Evolutionary conservation across 1,140 invertebrate genomes (phyloP), one percentile per base, ranked within the genome.

Genomic region (Drosophila murphyi): DNA sequence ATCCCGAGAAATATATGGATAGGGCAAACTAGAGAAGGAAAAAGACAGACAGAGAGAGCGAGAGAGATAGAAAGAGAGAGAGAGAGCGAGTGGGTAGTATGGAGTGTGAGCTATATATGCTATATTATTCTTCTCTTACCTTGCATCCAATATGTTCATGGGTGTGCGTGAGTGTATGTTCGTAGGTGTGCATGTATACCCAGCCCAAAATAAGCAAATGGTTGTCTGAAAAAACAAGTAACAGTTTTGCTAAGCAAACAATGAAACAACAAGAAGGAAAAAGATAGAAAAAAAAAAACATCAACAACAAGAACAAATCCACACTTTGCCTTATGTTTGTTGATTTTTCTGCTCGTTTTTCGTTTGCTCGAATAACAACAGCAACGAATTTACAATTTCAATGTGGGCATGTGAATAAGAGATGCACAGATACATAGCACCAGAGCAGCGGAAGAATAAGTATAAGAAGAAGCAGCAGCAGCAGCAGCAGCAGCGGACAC

Each of bases 311-410:
- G 63, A 79, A 79, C 79, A 85, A 80, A 85, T 87, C 75, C 71
- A 79, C 79, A 87, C 73, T 72, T 78, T 87, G 65, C 83, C 85
- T 88, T 78, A 71, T 83, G 80, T 79, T 77, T 88, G 83, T 87
- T 87, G 83, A 88, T 87, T 83, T 87, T 88, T 76, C 75, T 80
- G 64, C 74, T 87, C 73, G 81, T 88, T 79, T 74, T 88, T 82
- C 59, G 68, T 39, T 55, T 56, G 39, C 57, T 65, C 6, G 51
- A 51, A 50, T 51, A 72, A 68, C 67, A 82, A 57, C 57, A 76
- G 74, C 62, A 82, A 83, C 72, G 80, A 86, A 81, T 86, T 86
- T 86, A 86, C 82, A 86, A 86, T 86, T 87, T 88, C 73, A 88
- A 76, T 88, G 76, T 65, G 72, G 65, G 59, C 73, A 74, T 74